Evolutionary conservation across 2,888 invertebrate species (phyloP).

Genomic region (Mycalesis mineus): DNA sequence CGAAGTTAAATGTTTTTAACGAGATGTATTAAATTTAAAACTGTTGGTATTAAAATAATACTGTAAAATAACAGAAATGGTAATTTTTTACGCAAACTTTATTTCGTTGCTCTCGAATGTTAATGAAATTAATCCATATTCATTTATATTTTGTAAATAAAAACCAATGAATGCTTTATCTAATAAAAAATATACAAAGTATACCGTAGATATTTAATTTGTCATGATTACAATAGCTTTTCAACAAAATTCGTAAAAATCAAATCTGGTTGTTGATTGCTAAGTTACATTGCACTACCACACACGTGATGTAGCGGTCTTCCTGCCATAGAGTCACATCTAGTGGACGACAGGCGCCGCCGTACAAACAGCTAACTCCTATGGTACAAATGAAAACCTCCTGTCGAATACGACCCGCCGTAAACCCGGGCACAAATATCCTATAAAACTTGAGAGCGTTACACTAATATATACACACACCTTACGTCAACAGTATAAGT

Average conservation of each 20-base stretch:
- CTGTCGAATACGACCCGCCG: constrained; percentile 11
- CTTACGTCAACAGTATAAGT: constrained; percentile 52
- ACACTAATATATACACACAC: constrained; percentile 56
- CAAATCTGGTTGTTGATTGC: not conserved
- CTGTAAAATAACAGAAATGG: too few relatives aligned
- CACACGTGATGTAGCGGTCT: not conserved
- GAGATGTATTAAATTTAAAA: too few relatives aligned
- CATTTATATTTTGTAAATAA: too few relatives aligned
- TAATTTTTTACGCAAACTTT: too few relatives aligned
- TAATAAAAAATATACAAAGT: not conserved
- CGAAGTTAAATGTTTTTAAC: too few relatives aligned
- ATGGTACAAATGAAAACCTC: constrained; percentile 1
- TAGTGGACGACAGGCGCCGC: constrained; percentile 11
- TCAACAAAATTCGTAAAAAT: not conserved
- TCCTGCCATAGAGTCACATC: not conserved
- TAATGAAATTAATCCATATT: too few relatives aligned
- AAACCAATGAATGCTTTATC: too few relatives aligned
- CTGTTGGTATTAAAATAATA: too few relatives aligned
- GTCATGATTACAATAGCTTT: not conserved
- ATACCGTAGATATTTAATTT: not conserved
- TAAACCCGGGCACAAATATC: constrained; percentile 15
- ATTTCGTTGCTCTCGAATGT: too few relatives aligned
- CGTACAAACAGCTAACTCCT: constrained; percentile 15
- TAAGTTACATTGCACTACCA: not conserved
- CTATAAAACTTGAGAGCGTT: constrained; percentile 24